Percentiles rank a stretch among this genome's conserved stretches.
Evolutionary conservation across 2,113 vertebrate species (phyloP).

Genomic region (Polypterus senegalus): DNA sequence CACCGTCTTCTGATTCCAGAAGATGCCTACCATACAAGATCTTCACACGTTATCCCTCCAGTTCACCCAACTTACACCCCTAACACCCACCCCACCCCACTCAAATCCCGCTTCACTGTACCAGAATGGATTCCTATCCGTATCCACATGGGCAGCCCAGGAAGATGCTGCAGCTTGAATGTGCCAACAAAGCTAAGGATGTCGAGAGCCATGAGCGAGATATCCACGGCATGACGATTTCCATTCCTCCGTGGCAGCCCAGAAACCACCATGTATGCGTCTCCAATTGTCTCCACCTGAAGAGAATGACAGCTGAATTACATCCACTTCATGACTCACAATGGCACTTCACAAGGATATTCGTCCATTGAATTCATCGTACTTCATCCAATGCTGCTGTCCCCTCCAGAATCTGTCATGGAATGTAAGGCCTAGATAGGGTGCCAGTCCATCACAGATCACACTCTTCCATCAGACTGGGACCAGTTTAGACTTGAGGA

Average conservation of each 20-base stretch:
- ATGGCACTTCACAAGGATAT: too few relatives aligned
- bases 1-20: too few relatives aligned
- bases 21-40: too few relatives aligned
- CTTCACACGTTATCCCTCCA: not conserved
- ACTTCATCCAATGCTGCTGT: too few relatives aligned
- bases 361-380: too few relatives aligned
- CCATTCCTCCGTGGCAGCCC: conserved; percentile 87
- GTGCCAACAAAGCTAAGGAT: conserved; percentile 88
- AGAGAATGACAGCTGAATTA: conserved; percentile 2
- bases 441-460: too few relatives aligned
- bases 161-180: conserved; percentile 80
- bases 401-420: too few relatives aligned
- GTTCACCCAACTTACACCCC: not conserved
- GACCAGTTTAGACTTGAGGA: too few relatives aligned
- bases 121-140: conserved; percentile 96
- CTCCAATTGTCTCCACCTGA: conserved; percentile 94
- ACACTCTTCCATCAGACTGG: too few relatives aligned
- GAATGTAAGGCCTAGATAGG: too few relatives aligned
- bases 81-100: not conserved
- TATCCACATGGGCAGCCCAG: conserved; percentile 90
- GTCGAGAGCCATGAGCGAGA: conserved; percentile 89
- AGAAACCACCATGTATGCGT: conserved; percentile 94
- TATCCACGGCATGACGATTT: conserved; percentile 81
- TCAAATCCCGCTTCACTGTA: conserved; percentile 27
- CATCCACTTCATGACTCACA: too few relatives aligned